Conservation (phyloP, 2,797 vertebrate species). For the Syngnathus acus region DNA sequence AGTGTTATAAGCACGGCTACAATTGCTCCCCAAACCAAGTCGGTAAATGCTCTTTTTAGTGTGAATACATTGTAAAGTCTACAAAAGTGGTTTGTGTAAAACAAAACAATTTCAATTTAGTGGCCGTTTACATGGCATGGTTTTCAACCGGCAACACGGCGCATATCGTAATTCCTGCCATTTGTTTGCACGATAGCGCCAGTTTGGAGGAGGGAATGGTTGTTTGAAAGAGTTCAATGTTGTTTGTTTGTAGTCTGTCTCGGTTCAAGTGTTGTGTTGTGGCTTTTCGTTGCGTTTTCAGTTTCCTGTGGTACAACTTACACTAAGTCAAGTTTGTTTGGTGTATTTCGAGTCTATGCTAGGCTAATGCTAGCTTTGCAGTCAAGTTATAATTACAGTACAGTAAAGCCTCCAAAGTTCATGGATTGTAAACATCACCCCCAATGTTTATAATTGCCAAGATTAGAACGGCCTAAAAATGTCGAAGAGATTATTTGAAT, state of each 20-base stretch:
- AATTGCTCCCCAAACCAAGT: conserved; percentile 23
- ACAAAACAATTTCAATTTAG: conserved; percentile 3
- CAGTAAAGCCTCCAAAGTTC: background rate
- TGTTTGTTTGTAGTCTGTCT: background rate
- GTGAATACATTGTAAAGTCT: conserved; percentile 10
- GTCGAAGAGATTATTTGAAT: no score
- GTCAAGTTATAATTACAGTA: background rate
- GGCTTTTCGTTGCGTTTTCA: no score
- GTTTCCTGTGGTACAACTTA: no score
- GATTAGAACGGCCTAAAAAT: no score
- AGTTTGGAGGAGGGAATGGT: background rate
- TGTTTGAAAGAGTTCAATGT: background rate
- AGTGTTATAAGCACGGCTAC: conserved; percentile 4
- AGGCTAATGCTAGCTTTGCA: background rate
- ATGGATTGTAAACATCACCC: no score
- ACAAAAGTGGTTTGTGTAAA: conserved; percentile 6
- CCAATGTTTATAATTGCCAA: no score
- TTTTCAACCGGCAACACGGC: background rate
- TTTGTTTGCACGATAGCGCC: background rate
- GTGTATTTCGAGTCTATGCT: no score
- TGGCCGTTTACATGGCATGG: background rate
- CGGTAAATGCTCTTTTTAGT: conserved; percentile 8
- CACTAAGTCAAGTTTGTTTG: no score
- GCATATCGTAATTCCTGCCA: background rate
- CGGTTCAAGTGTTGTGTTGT: background rate